phyloP scores from a whole-genome alignment of 2,888 invertebrate genomes.

The Lasioglossum lativentre region DNA sequence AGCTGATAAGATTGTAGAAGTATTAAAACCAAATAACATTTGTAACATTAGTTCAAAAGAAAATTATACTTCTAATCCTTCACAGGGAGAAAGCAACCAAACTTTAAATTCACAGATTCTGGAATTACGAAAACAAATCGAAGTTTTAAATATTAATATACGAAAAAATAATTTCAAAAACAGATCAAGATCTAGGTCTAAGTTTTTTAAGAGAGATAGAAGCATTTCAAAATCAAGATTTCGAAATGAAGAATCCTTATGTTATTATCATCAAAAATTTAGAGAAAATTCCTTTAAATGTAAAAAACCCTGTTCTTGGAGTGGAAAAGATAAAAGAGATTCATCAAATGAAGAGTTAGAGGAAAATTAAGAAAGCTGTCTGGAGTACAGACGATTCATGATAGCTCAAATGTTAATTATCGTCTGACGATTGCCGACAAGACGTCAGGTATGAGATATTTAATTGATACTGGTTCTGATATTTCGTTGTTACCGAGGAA shows the following conservation, averaged over 20 bases:
- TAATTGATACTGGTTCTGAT: not conserved
- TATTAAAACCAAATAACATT: too few relatives aligned
- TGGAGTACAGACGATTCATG: not conserved
- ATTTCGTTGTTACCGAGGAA: not conserved
- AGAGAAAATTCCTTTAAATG: not conserved
- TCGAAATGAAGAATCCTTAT: not conserved
- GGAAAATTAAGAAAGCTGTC: not conserved
- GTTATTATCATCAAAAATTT: not conserved
- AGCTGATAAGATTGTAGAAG: not conserved
- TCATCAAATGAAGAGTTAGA: too few relatives aligned
- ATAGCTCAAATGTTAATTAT: not conserved
- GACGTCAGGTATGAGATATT: not conserved
- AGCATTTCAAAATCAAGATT: too few relatives aligned
- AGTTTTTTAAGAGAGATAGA: too few relatives aligned
- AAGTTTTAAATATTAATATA: too few relatives aligned
- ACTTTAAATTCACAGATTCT: too few relatives aligned
- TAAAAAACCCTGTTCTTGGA: not conserved
- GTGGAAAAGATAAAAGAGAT: not conserved
- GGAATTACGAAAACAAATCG: too few relatives aligned
- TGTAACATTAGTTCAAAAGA: too few relatives aligned
- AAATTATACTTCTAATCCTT: too few relatives aligned
- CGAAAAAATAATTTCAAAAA: too few relatives aligned
- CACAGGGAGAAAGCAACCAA: too few relatives aligned
- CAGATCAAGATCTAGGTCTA: not conserved
- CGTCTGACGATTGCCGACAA: not conserved